Conservation (phyloP, 2,113 vertebrate species). For the Chinchilla lanigera region DNA sequence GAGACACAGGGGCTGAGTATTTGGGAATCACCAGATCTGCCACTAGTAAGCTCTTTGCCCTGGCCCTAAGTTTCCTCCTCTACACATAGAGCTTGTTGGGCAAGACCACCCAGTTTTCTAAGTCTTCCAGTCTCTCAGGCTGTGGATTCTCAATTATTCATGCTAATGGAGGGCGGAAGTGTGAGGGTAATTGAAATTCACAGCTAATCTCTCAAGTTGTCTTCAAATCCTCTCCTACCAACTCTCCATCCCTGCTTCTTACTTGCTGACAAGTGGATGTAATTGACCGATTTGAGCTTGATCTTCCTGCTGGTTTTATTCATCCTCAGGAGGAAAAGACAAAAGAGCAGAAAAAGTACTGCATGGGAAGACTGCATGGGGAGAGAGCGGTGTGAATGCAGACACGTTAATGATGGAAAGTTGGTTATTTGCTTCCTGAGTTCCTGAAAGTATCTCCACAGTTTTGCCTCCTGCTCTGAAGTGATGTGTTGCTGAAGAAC, state of each 20-base stretch:
- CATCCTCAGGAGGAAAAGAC: slow-evolving; percentile 48
- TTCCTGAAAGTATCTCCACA: not conserved
- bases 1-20: not conserved
- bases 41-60: not conserved
- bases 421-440: not conserved
- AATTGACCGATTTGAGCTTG: slow-evolving; percentile 46
- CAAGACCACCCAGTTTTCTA: not conserved
- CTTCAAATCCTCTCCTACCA: not conserved
- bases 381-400: not conserved
- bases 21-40: not conserved
- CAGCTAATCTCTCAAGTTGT: slow-evolving; percentile 28
- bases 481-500: not conserved
- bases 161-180: not conserved
- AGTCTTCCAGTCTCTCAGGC: not conserved
- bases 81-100: not conserved
- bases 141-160: slow-evolving; percentile 25
- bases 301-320: slow-evolving; percentile 51
- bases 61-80: not conserved
- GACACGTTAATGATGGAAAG: not conserved
- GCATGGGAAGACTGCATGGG: not conserved
- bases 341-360: slow-evolving; percentile 36
- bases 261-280: slow-evolving; percentile 7
- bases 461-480: not conserved
- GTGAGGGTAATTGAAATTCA: not conserved
- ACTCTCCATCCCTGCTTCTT: not conserved